These are phyloP conservation scores for Calameuta filiformis DNA, from an alignment of 2,888 invertebrate genomes.

Conservation along the genomic window DNA sequence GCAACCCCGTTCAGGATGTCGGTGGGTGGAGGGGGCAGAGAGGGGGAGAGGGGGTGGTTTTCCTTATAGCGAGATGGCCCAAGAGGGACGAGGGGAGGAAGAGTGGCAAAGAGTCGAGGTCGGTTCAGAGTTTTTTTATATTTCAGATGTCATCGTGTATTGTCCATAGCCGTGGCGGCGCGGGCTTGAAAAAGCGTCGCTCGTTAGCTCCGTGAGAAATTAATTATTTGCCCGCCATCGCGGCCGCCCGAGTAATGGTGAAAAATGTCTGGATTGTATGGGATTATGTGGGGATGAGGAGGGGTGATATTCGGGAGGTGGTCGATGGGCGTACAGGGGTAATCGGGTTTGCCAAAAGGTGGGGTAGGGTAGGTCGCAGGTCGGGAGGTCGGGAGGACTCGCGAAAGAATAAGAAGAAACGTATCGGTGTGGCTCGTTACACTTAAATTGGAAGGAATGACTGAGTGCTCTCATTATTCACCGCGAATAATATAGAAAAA, in stretches of 20 bases:
- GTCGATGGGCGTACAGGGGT: conserved; percentile 4
- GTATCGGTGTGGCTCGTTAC: conserved; percentile 66
- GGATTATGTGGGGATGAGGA: conserved; percentile 51
- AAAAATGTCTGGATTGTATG: conserved; percentile 65
- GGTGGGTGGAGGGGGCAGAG: not conserved
- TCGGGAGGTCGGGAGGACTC: conserved; percentile 36
- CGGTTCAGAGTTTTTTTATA: conserved; percentile 34
- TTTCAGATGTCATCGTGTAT: conserved; percentile 51
- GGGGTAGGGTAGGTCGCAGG: conserved; percentile 38
- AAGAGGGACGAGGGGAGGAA: not conserved
- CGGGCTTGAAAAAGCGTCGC: conserved; percentile 51
- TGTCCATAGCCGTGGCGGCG: conserved; percentile 42
- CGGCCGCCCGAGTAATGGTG: conserved; percentile 61
- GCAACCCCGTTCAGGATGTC: conserved; percentile 18
- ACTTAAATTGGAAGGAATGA: conserved; percentile 67
- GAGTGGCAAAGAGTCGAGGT: conserved; percentile 9
- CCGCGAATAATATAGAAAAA: conserved; percentile 62
- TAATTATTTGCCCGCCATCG: conserved; percentile 64
- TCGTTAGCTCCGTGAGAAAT: conserved; percentile 66
- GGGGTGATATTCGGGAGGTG: conserved; percentile 14
- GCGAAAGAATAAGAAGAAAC: conserved; percentile 64
- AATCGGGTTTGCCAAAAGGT: conserved; percentile 8
- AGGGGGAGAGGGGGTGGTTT: not conserved
- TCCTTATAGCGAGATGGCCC: not conserved
- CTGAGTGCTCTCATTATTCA: conserved; percentile 65